Base-by-base conservation (phyloP, 1,140 invertebrate genomes). In the Anoplolepis gracilipes region DNA sequence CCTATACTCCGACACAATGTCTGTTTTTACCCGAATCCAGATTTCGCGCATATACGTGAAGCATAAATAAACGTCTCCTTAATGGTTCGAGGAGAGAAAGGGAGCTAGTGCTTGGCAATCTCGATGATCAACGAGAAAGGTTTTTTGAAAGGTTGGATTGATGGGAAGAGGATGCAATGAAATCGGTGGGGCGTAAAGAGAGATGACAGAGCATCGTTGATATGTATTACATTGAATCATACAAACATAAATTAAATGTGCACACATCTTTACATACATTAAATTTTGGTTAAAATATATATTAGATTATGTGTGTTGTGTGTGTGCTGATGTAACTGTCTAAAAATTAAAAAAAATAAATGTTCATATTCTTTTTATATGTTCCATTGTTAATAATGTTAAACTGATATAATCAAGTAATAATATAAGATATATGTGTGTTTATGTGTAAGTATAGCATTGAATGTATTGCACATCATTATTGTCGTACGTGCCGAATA, bases 11-110 rank as follows among this genome's bases (percentile, higher is more conserved):
- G 25, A 69, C 65, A 42, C 13, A 57, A 79, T 46, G 65, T 82
- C 49, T 59, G 84, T 85, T 76, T 67, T 62, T 57, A n/a, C 33
- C 42, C 62, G 53, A 59, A 78, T 85, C 25, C 46, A 85, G 84
- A 85, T 79, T 64, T 76, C 72, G 36, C 33, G 72, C 61, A 46
- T 84, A 62, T 64, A 78, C 16, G 13, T 53, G 72, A 33, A 33
- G 42, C 72, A 77, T 86, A 62, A 84, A 84, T 86, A 62, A 57
- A 55, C 36, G 39, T 87, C 53, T 3, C 13, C 55, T 62, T 64
- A 46, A 82, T 76, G 46, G 33, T 49, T 65, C 30, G 28, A 42
- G 33, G 30, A 82, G 42, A 82, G 11, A 61, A 73, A 64, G 78
- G 19, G 16, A 16, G 4, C 2, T 42, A 11, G 22, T 81, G 16